Evolutionary conservation across 2,797 vertebrate species (phyloP).

Genomic region (Gastrophryne carolinensis): DNA sequence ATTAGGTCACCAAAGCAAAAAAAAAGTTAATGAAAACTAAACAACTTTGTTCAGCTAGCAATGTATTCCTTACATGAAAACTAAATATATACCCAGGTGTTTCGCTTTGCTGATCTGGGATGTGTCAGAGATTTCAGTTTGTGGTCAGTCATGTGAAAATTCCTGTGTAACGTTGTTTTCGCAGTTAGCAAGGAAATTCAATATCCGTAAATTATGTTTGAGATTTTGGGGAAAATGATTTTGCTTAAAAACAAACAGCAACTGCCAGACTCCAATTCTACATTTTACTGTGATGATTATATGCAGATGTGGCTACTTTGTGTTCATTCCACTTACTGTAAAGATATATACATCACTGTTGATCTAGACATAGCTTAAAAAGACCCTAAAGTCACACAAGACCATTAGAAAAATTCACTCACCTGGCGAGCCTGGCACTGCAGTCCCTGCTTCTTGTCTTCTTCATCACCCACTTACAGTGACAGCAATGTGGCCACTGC

Average conservation of each 20-base stretch:
- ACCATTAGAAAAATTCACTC: no score
- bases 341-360: no score
- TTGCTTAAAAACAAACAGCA: constrained; percentile 21
- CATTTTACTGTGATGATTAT: constrained; percentile 17
- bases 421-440: no score
- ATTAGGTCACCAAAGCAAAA: constrained; percentile 13
- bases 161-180: constrained; percentile 32
- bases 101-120: constrained; percentile 48
- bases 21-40: constrained; percentile 50
- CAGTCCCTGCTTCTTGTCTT: no score
- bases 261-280: constrained; percentile 4
- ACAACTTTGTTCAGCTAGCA: constrained; percentile 29
- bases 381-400: no score
- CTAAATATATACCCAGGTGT: constrained; percentile 50
- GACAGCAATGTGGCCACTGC: no score
- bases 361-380: no score
- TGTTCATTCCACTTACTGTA: background rate
- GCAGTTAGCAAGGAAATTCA: constrained; percentile 22
- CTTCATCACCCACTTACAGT: no score
- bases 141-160: constrained; percentile 47
- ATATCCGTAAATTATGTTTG: constrained; percentile 27
- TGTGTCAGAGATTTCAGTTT: constrained; percentile 35
- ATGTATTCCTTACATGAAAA: constrained; percentile 42
- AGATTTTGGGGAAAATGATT: constrained; percentile 11
- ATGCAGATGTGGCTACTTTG: constrained; percentile 6